phyloP scores from a whole-genome alignment of 1,140 invertebrate species.

The Armadillidium nasatum region DNA sequence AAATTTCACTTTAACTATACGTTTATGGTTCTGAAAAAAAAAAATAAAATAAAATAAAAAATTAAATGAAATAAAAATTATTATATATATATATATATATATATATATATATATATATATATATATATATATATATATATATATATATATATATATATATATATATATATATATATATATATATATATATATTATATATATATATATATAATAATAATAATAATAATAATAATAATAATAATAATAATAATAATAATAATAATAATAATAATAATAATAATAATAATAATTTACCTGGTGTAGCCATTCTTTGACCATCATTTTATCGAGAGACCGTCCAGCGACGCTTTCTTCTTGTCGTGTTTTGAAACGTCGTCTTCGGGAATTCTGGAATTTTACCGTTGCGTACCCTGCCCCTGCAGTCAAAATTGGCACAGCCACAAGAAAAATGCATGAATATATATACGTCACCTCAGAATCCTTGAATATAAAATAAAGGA shows the following conservation, averaged over 20 bases:
- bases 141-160: too few species aligned
- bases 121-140: too few species aligned
- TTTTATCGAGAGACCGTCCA: slow-evolving; percentile 77
- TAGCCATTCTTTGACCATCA: slow-evolving; percentile 91
- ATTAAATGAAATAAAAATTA: not conserved
- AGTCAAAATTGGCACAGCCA: slow-evolving; percentile 84
- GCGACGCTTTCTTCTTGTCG: slow-evolving; percentile 68
- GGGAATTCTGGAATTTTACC: slow-evolving; percentile 83
- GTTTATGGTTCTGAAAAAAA: slow-evolving; percentile 75
- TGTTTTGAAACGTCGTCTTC: slow-evolving; percentile 70
- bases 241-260: too few species aligned
- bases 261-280: too few species aligned
- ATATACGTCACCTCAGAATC: slow-evolving; percentile 96
- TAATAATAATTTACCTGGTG: slow-evolving; percentile 56
- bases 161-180: too few species aligned
- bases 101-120: too few species aligned
- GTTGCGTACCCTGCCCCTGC: slow-evolving; percentile 87
- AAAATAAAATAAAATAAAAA: too few species aligned
- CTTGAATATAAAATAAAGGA: slow-evolving; percentile 49
- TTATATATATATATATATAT: too few species aligned
- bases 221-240: too few species aligned
- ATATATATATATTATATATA: too few species aligned
- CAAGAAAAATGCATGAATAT: slow-evolving; percentile 83
- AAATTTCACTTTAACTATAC: slow-evolving; percentile 81
- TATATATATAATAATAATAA: too few species aligned